Evolutionary conservation across 1,140 invertebrate genomes (phyloP), one percentile per base, ranked within the genome.

Genomic region (Meloidogyne exigua): DNA sequence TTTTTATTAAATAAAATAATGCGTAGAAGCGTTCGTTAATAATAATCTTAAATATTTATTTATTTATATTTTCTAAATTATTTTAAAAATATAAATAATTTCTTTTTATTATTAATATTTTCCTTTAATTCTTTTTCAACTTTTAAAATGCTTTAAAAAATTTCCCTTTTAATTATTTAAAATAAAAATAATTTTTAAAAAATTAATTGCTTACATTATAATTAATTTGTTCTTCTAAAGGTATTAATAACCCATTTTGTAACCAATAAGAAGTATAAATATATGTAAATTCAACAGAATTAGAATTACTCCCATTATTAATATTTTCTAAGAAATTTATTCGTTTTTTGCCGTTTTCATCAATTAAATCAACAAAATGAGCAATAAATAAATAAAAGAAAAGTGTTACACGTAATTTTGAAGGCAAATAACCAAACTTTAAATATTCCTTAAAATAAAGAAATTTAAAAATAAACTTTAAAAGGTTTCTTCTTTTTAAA

Each of bases 311-410:
- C 1, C 9, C 49, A 4, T n/a, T 7, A 1, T 57, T n/a, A n/a
- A 21, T n/a, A 57, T 57, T n/a, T 57, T 57, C 18, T n/a, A 57
- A 57, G 21, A n/a, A 57, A n/a, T 57, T 57, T 9, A 57, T 57
- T n/a, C 49, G 49, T n/a, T 57, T 49, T 57, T 57, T n/a, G 1
- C 49, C 49, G 7, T n/a, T n/a, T n/a, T 57, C 18, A 57, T 57
- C 49, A 57, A 57, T 18, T 57, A 57, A 57, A 57, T 57, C 49
- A 57, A 57, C 49, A 57, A n/a, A 57, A 5, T 57, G 49, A 4
- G 49, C 13, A n/a, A 57, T 57, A n/a, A 57, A n/a, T n/a, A 57
- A 57, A n/a, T 57, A 57, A 57, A 57, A 57, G 49, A 57, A 57
- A 5, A 57, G n/a, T n/a, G n/a, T 57, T 1, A 57, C n/a, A n/a